phyloP scores from a whole-genome alignment of 2,113 vertebrate species.

The Nyctereutes procyonoides region DNA sequence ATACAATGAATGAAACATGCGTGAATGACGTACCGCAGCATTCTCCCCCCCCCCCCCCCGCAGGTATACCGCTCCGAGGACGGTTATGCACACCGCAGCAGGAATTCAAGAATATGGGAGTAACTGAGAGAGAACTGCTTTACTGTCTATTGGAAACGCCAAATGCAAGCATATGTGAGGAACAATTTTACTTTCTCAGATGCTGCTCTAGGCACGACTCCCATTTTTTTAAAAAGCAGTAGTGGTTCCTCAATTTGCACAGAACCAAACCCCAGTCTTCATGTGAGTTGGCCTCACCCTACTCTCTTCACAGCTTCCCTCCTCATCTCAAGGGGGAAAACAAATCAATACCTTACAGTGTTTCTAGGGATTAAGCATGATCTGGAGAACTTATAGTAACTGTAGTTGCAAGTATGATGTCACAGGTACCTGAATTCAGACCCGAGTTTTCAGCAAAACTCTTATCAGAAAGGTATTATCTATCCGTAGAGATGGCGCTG shows the following conservation, averaged over 20 bases:
- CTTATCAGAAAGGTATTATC: background rate
- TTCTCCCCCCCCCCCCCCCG: background rate
- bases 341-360: background rate
- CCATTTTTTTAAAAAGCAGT: background rate
- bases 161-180: background rate
- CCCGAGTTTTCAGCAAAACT: background rate
- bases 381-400: background rate
- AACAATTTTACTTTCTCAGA: conserved; percentile 30
- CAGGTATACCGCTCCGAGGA: background rate
- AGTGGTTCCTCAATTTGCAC: background rate
- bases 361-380: background rate
- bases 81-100: background rate
- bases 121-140: background rate
- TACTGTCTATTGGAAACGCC: background rate
- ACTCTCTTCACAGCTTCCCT: background rate
- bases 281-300: background rate
- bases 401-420: background rate
- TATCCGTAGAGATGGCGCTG: too few relatives aligned
- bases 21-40: background rate
- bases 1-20: background rate
- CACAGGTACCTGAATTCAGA: background rate
- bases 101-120: background rate
- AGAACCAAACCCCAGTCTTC: background rate
- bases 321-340: background rate
- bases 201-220: background rate